phyloP scores from a whole-genome alignment of 2,113 vertebrate genomes.

The Nothoprocta pentlandii region DNA sequence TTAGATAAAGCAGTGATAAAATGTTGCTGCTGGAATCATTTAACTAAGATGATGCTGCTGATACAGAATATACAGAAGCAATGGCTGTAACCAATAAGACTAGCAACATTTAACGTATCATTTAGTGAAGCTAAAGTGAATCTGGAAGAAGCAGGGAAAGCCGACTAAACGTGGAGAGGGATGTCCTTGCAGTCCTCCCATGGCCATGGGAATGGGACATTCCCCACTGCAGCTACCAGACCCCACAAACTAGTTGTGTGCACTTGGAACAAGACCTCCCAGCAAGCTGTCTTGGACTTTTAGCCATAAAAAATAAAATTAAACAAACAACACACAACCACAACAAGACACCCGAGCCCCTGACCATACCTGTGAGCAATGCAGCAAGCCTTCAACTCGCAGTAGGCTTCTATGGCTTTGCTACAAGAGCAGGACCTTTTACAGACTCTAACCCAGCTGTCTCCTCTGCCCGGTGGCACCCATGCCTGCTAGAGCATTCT shows the following conservation, averaged over 20 bases:
- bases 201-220: neutral
- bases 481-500: neutral
- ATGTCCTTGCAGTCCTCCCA: neutral
- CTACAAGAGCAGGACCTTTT: neutral
- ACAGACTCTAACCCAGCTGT: neutral
- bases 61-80: neutral
- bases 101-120: accelerated
- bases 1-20: neutral
- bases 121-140: neutral
- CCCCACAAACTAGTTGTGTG: neutral
- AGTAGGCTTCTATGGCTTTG: neutral
- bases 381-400: neutral
- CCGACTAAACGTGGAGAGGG: neutral
- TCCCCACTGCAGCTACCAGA: neutral
- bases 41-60: neutral
- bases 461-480: neutral
- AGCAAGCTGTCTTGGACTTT: neutral
- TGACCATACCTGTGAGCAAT: neutral
- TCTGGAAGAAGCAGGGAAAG: neutral
- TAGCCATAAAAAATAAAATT: too few relatives aligned
- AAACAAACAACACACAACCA: too few relatives aligned
- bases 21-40: neutral
- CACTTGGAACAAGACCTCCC: neutral
- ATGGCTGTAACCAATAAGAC: neutral
- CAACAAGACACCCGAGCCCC: too few relatives aligned